phyloP scores from a whole-genome alignment of 1,140 invertebrate species.

The Drosophila auraria region DNA sequence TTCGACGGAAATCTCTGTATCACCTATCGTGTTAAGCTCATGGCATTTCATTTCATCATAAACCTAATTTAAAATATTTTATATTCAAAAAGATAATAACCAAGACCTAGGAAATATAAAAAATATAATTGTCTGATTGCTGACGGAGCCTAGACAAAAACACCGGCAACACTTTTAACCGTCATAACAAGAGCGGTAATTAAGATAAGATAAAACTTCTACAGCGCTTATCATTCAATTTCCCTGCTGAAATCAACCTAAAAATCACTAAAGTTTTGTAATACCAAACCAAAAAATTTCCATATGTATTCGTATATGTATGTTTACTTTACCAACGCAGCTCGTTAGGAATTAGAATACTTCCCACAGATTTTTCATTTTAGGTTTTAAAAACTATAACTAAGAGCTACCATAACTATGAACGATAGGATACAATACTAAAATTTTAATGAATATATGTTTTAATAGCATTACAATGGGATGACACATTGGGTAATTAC shows the following conservation, averaged over 20 bases:
- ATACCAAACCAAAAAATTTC: background rate
- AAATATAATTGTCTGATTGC: background rate
- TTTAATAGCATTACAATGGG: background rate
- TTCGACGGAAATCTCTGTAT: too few relatives aligned
- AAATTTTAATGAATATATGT: too few relatives aligned
- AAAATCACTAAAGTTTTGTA: constrained; percentile 9
- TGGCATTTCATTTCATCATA: too few relatives aligned
- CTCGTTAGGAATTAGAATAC: too few relatives aligned
- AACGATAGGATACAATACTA: too few relatives aligned
- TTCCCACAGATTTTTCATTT: background rate
- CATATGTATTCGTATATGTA: too few relatives aligned
- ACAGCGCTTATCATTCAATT: background rate
- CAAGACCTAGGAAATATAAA: background rate
- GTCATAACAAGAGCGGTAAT: constrained; percentile 7
- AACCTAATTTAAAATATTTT: too few relatives aligned
- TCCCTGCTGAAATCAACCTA: background rate
- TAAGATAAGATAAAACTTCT: constrained; percentile 21
- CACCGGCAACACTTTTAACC: background rate
- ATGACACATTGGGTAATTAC: background rate
- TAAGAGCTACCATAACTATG: too few relatives aligned
- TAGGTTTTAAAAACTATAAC: background rate
- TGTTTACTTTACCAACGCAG: too few relatives aligned
- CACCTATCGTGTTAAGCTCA: too few relatives aligned
- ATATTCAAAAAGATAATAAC: too few relatives aligned
- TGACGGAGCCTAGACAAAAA: background rate